These are phyloP conservation scores for Diaperis boleti DNA, from an alignment of 2,888 invertebrate genomes.

Conservation along the genomic window DNA sequence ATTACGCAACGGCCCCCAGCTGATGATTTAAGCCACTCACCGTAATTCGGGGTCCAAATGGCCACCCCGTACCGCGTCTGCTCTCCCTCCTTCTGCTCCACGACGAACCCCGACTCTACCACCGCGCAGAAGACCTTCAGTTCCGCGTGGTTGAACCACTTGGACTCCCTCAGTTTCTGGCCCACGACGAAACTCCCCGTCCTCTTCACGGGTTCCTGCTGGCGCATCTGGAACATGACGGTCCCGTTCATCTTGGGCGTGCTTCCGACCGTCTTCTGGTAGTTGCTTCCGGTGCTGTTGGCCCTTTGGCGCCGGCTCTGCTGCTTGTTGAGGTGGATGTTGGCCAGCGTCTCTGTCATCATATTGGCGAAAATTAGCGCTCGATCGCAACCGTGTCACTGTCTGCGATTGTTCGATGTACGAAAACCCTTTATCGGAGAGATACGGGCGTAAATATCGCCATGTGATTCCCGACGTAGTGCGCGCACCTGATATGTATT, in stretches of 20 bases:
- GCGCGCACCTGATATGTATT: conserved; percentile 8
- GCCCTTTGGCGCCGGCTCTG: conserved; percentile 6
- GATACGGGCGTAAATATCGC: conserved; percentile 37
- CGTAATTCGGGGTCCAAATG: conserved; percentile 79
- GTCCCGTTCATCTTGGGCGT: conserved; percentile 23
- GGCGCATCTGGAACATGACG: conserved; percentile 30
- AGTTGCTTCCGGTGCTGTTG: conserved; percentile 1
- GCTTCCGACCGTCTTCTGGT: neutral
- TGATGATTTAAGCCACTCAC: no score
- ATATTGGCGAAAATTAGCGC: conserved; percentile 20
- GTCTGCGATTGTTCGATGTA: conserved; percentile 35
- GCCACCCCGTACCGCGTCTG: conserved; percentile 77
- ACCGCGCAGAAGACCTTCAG: conserved; percentile 79
- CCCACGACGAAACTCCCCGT: conserved; percentile 77
- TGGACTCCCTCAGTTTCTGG: conserved; percentile 78
- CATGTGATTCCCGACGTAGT: conserved; percentile 12
- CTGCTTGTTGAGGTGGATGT: conserved; percentile 40
- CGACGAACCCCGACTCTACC: conserved; percentile 79
- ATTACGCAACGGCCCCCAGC: no score
- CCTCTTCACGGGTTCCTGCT: conserved; percentile 51
- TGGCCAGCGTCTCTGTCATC: conserved; percentile 45
- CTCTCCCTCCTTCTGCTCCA: conserved; percentile 73
- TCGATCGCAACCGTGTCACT: conserved; percentile 7
- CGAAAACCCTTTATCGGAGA: conserved; percentile 28
- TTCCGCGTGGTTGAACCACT: conserved; percentile 81